These are phyloP conservation scores for Grammatotria lemairii DNA, from an alignment of 2,113 vertebrate species.

Conservation along the genomic window DNA sequence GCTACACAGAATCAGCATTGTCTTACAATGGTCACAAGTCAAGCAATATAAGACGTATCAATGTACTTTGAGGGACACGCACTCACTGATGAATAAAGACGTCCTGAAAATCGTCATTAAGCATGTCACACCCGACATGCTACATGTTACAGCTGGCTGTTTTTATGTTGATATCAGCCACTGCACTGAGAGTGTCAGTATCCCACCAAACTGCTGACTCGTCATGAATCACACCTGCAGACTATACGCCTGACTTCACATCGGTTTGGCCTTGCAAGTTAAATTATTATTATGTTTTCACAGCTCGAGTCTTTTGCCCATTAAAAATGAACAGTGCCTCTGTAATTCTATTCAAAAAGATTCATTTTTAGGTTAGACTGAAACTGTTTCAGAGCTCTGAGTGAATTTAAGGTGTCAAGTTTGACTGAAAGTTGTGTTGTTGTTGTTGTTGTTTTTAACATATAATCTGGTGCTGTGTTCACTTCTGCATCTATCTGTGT, in stretches of 20 bases:
- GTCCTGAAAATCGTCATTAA: background rate
- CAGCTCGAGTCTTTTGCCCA: background rate
- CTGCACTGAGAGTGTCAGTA: background rate
- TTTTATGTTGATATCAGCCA: background rate
- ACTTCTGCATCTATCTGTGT: too few species aligned
- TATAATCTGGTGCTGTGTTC: background rate
- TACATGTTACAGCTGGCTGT: background rate
- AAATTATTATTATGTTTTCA: background rate
- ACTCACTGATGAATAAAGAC: background rate
- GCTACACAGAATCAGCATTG: background rate
- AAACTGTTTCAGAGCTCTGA: background rate
- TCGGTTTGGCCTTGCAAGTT: background rate
- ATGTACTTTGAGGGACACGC: background rate
- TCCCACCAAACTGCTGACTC: background rate
- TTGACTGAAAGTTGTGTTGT: background rate
- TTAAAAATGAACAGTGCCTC: background rate
- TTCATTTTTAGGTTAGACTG: background rate
- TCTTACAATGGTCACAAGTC: background rate
- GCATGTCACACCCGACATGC: background rate
- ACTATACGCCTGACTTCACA: background rate
- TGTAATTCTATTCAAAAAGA: background rate
- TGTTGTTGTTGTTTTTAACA: background rate
- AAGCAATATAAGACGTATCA: background rate
- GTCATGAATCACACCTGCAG: background rate
- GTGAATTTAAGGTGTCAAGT: background rate